These are phyloP conservation scores for Metopolophium dirhodum DNA, from an alignment of 1,140 invertebrate species.

Conservation along the genomic window DNA sequence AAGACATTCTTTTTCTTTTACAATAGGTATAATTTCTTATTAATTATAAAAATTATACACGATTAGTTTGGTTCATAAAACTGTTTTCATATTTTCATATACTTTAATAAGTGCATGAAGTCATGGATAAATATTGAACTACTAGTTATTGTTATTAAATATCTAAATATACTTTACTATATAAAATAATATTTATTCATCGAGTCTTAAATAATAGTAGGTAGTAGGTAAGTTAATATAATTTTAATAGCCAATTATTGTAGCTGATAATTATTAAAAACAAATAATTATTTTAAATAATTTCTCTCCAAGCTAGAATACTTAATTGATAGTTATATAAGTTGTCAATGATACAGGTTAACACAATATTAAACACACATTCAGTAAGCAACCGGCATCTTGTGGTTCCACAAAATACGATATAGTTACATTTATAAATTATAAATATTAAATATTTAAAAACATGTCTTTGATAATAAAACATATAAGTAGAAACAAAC, in stretches of 20 bases:
- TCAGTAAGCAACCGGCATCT: neutral
- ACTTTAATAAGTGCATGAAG: neutral
- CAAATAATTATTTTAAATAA: neutral
- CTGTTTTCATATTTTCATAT: neutral
- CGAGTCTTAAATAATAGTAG: neutral
- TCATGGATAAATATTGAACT: neutral
- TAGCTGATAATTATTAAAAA: neutral
- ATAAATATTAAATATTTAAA: neutral
- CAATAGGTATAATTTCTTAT: neutral
- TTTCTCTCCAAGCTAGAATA: neutral
- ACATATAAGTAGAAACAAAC: neutral
- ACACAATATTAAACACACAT: neutral
- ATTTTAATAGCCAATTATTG: neutral
- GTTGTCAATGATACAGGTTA: neutral
- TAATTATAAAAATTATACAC: neutral
- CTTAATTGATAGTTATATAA: too few species aligned
- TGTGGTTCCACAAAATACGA: neutral
- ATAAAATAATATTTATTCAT: neutral
- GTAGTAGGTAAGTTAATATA: neutral
- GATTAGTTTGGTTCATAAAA: neutral
- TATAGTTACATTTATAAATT: neutral
- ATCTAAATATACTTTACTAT: neutral
- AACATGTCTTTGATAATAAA: neutral
- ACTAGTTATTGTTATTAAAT: neutral
- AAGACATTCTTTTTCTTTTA: neutral